Evolutionary conservation across 2,888 invertebrate species (phyloP).

Genomic region (Merodon equestris): DNA sequence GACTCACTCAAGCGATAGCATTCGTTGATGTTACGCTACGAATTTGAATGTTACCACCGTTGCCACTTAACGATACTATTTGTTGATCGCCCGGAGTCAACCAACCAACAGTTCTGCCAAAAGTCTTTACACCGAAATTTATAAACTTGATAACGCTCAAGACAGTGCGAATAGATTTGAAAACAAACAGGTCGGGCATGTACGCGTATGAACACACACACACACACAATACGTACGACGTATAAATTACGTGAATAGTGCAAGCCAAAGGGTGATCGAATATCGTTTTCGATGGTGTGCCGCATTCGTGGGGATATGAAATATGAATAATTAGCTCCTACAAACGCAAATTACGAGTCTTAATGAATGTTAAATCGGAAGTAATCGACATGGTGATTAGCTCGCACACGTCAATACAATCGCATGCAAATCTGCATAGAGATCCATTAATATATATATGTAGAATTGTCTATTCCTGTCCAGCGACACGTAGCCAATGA

Average conservation of each 20-base stretch:
- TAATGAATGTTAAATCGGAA: constrained; percentile 52
- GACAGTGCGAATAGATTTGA: not conserved
- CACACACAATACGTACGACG: too few species aligned
- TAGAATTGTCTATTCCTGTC: too few species aligned
- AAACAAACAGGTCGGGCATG: constrained; percentile 15
- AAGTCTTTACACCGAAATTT: constrained; percentile 75
- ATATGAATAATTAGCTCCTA: constrained; percentile 20
- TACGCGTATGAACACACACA: too few species aligned
- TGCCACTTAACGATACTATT: constrained; percentile 29
- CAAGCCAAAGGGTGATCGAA: not conserved
- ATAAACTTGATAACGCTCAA: constrained; percentile 67
- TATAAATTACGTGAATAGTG: not conserved
- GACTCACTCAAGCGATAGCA: constrained; percentile 26
- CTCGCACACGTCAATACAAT: too few species aligned
- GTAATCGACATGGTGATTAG: constrained; percentile 7
- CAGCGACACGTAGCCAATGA: too few species aligned
- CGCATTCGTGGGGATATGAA: constrained; percentile 20
- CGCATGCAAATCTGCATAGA: too few species aligned
- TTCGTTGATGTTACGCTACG: constrained; percentile 3
- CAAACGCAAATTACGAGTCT: not conserved
- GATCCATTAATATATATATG: too few species aligned
- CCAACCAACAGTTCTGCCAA: constrained; percentile 75
- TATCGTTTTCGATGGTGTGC: not conserved
- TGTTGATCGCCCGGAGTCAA: constrained; percentile 73
- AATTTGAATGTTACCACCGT: too few species aligned